Evolutionary conservation across 53 echinoderm and acorn worm species (phyloP).

Genomic region (Crossaster papposus): DNA sequence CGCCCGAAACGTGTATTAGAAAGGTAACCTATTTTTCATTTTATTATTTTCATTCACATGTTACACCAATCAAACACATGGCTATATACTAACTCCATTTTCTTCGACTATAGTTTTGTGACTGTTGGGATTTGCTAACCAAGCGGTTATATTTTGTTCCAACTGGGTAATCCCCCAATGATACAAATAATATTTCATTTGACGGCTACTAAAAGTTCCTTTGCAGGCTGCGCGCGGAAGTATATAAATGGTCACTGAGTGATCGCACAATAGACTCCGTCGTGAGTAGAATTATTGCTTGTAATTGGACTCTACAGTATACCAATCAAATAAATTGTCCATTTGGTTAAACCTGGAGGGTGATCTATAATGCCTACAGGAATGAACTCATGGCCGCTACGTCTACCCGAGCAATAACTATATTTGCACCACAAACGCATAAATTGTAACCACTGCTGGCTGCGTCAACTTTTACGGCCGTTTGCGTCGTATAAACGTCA

Average conservation of each 20-base stretch:
- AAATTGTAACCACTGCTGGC: background rate
- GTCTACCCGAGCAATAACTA: background rate
- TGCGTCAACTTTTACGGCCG: slow-evolving; percentile 45
- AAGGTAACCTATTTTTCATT: no score
- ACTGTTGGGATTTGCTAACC: no score
- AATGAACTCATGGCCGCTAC: background rate
- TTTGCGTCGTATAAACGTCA: slow-evolving; percentile 49
- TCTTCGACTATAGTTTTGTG: no score
- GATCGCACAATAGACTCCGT: background rate
- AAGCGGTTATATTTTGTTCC: no score
- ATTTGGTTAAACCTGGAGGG: background rate
- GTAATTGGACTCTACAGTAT: background rate
- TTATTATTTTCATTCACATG: no score
- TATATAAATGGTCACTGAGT: background rate
- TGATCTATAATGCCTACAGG: background rate
- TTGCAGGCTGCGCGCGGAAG: background rate
- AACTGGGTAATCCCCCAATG: no score
- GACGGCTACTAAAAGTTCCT: no score
- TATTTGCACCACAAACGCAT: slow-evolving; percentile 25
- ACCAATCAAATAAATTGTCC: background rate
- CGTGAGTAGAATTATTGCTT: background rate
- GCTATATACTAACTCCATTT: no score
- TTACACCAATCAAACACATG: no score
- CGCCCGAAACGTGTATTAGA: no score
- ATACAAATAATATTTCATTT: no score